Evolutionary conservation across 2,797 vertebrate genomes (phyloP).

Genomic region (Danio aesculapii): DNA sequence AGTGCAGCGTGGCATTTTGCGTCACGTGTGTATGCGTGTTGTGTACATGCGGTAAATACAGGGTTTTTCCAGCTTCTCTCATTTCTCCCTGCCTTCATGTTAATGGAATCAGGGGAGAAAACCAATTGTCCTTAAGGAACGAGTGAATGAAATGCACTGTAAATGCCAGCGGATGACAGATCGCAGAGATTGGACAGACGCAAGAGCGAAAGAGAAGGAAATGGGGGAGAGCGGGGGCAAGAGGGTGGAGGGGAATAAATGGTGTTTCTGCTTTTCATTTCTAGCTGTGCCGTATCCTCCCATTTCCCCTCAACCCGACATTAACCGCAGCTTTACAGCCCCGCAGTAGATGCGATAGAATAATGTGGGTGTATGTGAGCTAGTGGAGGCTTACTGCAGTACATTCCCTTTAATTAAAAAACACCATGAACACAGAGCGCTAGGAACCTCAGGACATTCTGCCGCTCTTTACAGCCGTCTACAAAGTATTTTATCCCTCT

Average conservation of each 20-base stretch:
- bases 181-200: constrained; percentile 61
- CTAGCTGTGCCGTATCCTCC: constrained; percentile 65
- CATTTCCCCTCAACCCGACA: constrained; percentile 61
- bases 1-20: constrained; percentile 11
- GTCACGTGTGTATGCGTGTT: constrained; percentile 8
- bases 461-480: constrained; percentile 57
- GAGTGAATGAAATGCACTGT: constrained; percentile 89
- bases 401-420: constrained; percentile 63
- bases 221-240: constrained; percentile 40
- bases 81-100: constrained; percentile 86
- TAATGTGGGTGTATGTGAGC: constrained; percentile 57
- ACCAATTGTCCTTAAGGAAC: constrained; percentile 94
- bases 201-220: constrained; percentile 72
- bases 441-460: constrained; percentile 54
- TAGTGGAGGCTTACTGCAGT: constrained; percentile 56
- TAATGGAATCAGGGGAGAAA: constrained; percentile 89
- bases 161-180: constrained; percentile 92
- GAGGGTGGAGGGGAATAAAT: constrained; percentile 76
- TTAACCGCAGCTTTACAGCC: constrained; percentile 54
- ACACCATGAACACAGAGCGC: constrained; percentile 49
- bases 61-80: constrained; percentile 81
- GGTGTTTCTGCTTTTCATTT: constrained; percentile 81
- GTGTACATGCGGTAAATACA: constrained; percentile 27
- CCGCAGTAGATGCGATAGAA: constrained; percentile 49
- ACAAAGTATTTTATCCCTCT: constrained; percentile 59